Evolutionary conservation across 2,113 vertebrate genomes (phyloP).

Genomic region (Oenanthe melanoleuca): DNA sequence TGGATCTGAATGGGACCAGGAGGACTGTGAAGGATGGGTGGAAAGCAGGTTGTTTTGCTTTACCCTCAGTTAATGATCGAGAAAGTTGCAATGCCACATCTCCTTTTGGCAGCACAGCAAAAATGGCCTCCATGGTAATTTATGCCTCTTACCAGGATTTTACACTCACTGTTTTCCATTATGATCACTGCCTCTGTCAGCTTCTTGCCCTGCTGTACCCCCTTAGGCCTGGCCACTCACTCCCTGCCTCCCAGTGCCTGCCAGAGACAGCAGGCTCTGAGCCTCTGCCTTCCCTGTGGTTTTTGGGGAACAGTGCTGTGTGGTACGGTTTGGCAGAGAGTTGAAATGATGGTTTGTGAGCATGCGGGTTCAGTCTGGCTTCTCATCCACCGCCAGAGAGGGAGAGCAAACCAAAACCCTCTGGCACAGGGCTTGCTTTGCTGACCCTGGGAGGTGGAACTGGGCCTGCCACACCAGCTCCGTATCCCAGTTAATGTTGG

Average conservation of each 20-base stretch:
- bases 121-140: not conserved
- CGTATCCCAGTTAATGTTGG: fast-evolving
- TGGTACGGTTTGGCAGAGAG: not conserved
- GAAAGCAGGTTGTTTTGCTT: not conserved
- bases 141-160: not conserved
- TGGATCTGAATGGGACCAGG: fast-evolving
- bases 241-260: fast-evolving
- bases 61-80: not conserved
- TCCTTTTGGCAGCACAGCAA: fast-evolving
- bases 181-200: fast-evolving
- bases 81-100: fast-evolving
- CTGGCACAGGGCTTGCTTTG: not conserved
- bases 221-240: fast-evolving
- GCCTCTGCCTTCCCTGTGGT: fast-evolving
- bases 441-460: not conserved
- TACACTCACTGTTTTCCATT: fast-evolving
- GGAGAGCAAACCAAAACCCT: not conserved
- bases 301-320: not conserved
- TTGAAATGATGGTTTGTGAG: not conserved
- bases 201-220: fast-evolving
- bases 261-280: not conserved
- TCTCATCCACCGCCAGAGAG: fast-evolving
- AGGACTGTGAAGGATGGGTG: fast-evolving
- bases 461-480: not conserved
- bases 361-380: fast-evolving